A percentile compares a stretch with the other conserved stretches of the same genome.
Evolutionary conservation across 2,797 vertebrate species (phyloP).

Genomic region (Sebastes vulpes): DNA sequence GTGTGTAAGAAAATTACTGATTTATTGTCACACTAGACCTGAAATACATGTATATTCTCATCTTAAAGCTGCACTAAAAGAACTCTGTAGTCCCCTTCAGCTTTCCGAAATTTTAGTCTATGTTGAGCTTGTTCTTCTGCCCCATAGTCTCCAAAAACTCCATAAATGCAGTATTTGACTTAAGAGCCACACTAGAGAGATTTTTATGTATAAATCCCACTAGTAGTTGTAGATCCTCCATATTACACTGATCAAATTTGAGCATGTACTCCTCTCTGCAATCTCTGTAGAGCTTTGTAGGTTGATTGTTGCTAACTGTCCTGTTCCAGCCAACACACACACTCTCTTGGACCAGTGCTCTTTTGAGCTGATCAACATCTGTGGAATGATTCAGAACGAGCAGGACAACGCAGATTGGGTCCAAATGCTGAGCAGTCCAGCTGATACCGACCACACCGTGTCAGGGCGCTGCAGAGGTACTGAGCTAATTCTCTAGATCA

Average conservation of each 20-base stretch:
- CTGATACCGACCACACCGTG: constrained; percentile 88
- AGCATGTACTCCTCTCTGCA: not conserved
- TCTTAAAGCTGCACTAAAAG: not conserved
- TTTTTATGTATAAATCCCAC: not conserved
- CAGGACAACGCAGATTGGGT: constrained; percentile 88
- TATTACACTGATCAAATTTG: not conserved
- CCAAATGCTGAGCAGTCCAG: constrained; percentile 74
- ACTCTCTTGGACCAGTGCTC: constrained; percentile 92
- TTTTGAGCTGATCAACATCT: constrained; percentile 92
- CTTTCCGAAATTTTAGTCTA: not conserved
- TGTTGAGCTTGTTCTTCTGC: not conserved
- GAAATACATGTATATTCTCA: not conserved
- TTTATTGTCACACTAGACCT: not conserved
- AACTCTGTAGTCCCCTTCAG: not conserved
- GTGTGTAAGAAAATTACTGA: not conserved
- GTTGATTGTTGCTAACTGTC: not conserved
- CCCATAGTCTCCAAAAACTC: not conserved
- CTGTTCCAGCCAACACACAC: constrained; percentile 84
- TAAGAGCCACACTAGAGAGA: not conserved
- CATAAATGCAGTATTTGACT: not conserved
- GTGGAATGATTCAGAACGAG: constrained; percentile 93
- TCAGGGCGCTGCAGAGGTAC: constrained; percentile 89
- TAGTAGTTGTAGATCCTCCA: not conserved
- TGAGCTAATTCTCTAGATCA: no score
- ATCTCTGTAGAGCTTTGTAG: not conserved